Base-by-base conservation (phyloP, 1,140 invertebrate genomes). In the Zaprionus capensis region DNA sequence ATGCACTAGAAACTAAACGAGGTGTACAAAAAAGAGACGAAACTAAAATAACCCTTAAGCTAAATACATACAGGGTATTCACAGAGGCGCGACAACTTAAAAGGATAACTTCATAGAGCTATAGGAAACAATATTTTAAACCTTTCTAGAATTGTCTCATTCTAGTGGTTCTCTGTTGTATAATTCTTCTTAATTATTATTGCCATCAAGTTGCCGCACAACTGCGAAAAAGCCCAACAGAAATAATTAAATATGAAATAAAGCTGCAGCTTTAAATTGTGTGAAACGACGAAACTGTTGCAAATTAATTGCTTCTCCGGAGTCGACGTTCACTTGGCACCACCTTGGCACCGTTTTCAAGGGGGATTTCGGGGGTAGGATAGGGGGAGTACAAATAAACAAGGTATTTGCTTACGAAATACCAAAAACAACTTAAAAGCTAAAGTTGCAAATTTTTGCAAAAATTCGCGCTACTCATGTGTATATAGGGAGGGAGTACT, bases 191-290 rank as follows among this genome's bases (percentile, higher is more conserved):
- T 12, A 22, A 51, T 24, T 24, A 4, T 14, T 5, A 24, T 12
- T 12, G 9, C 24, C 20, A 4, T 12, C 20, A 51, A 51, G 46
- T 51, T 20, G 46, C 0, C 46, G 9, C 38, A 38, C 65, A 24
- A 49, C 28, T 68, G 38, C 34, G 34, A 63, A 41, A 73, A 55
- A 26, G 58, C 20, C 17, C 17, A 51, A 51, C 46, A 5, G 28
- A 58, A 70, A 78, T 51, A 68, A 63, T 46, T 49, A 58, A 36
- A 58, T 49, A 53, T 28, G 20, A 55, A 71, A 64, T 75, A 69
- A 68, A 78, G 76, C 79, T 90, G 86, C 85, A 90, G 81, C 81
- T 65, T 81, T 90, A 72, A 85, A 90, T 76, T 59, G 78, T 82
- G 81, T 90, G 79, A 90, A 90, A 68, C 44, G 59, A 31, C 38